Percentiles rank a stretch among this genome's conserved stretches.
phyloP scores from a whole-genome alignment of 1,140 invertebrate species.

The Scylla paramamosain region DNA sequence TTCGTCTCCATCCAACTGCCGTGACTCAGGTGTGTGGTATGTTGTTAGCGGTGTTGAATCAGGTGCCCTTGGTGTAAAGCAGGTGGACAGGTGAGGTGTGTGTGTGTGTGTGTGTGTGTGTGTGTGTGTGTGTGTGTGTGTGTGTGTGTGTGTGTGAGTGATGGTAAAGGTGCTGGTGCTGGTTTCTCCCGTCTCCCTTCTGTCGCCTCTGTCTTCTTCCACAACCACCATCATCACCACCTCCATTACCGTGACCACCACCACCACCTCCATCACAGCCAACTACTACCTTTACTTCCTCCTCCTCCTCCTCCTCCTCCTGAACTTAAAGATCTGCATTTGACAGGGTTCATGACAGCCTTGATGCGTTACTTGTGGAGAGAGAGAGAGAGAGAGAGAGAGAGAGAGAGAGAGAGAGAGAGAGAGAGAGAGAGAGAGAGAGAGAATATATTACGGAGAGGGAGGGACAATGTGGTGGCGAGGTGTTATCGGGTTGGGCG shows the following conservation, averaged over 20 bases:
- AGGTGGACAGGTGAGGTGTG: neutral
- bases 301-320: neutral
- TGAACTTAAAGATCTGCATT: neutral
- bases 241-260: too few species aligned
- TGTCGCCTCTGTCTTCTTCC: too few species aligned
- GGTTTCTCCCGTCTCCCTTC: too few species aligned
- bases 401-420: slow-evolving; percentile 20
- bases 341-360: neutral
- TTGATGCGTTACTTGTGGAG: neutral
- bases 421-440: slow-evolving; percentile 13
- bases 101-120: too few species aligned
- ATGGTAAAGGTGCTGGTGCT: too few species aligned
- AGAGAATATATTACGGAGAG: neutral
- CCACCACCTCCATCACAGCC: too few species aligned
- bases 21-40: too few species aligned
- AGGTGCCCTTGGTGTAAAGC: neutral
- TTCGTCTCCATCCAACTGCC: neutral
- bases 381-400: slow-evolving; percentile 29
- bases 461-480: neutral
- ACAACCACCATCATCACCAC: too few species aligned
- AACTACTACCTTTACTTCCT: neutral
- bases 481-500: neutral
- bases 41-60: neutral
- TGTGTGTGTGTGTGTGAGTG: too few species aligned
- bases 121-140: too few species aligned